phyloP scores from a whole-genome alignment of 2,113 vertebrate species.

The Argyrosomus japonicus region DNA sequence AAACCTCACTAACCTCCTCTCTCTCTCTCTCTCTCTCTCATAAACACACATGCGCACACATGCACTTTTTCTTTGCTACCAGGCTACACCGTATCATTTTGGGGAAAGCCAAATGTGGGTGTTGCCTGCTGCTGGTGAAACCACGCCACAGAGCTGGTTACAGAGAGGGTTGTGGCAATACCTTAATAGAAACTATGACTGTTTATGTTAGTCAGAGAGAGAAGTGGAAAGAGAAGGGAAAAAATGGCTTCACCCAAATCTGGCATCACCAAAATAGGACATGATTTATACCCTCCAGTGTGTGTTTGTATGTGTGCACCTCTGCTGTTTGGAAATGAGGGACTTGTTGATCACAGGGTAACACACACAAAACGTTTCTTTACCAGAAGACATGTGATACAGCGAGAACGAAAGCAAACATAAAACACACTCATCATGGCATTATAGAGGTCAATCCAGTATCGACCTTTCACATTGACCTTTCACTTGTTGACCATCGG shows the following conservation, averaged over 20 bases:
- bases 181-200: slow-evolving; percentile 30
- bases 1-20: slow-evolving; percentile 28
- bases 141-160: slow-evolving; percentile 27
- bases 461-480: slow-evolving; percentile 44
- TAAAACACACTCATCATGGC: slow-evolving; percentile 28
- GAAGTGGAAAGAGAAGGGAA: slow-evolving; percentile 3
- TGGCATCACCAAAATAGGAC: slow-evolving; percentile 35
- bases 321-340: slow-evolving; percentile 17
- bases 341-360: slow-evolving; percentile 2
- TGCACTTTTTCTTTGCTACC: slow-evolving; percentile 24
- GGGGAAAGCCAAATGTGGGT: slow-evolving; percentile 55
- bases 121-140: slow-evolving; percentile 62
- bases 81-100: slow-evolving; percentile 71
- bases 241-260: slow-evolving; percentile 6
- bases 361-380: not conserved
- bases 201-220: slow-evolving; percentile 34
- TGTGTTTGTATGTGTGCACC: slow-evolving; percentile 15
- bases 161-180: slow-evolving; percentile 40
- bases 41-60: slow-evolving; percentile 32
- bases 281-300: slow-evolving; percentile 33
- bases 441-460: slow-evolving; percentile 32
- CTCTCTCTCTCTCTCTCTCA: slow-evolving; percentile 20
- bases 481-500: slow-evolving; percentile 48
- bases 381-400: slow-evolving; percentile 6
- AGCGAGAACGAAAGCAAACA: slow-evolving; percentile 43